Conservation (phyloP, 2,113 vertebrate species). For the Lophotis ruficrista region DNA sequence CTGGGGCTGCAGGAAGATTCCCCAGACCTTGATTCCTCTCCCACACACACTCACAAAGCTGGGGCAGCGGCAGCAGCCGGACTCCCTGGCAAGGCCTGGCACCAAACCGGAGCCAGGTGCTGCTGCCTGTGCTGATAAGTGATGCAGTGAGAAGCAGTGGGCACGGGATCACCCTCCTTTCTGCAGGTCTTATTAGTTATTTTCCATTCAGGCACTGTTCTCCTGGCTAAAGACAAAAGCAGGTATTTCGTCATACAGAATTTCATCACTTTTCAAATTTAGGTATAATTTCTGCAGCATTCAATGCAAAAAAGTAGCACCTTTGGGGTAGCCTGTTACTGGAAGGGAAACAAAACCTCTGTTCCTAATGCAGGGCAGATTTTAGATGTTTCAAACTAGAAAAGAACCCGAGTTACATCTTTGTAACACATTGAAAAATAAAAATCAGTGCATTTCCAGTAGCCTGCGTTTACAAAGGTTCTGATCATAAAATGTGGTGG, state of each 20-base stretch:
- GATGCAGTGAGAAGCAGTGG: neutral
- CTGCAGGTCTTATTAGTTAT: neutral
- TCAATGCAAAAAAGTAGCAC: neutral
- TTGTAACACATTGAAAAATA: neutral
- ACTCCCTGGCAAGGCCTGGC: neutral
- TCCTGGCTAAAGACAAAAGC: neutral
- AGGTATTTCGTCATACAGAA: neutral
- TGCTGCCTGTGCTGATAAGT: neutral
- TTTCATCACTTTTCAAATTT: neutral
- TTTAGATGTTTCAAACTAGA: neutral
- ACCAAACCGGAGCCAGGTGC: neutral
- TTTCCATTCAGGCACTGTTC: neutral
- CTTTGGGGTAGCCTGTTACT: neutral
- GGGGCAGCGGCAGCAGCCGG: neutral
- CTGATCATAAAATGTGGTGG: neutral
- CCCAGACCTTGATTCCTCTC: neutral
- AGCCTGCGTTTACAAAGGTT: constrained; percentile 1
- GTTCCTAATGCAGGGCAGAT: neutral
- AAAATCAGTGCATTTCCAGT: neutral
- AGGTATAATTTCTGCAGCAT: neutral
- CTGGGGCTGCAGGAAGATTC: neutral
- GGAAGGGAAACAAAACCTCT: neutral
- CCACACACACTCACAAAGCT: neutral
- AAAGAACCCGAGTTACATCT: neutral
- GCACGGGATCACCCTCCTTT: neutral